These are phyloP conservation scores for Datnioides undecimradiatus DNA, from an alignment of 2,113 vertebrate genomes.

Conservation along the genomic window DNA sequence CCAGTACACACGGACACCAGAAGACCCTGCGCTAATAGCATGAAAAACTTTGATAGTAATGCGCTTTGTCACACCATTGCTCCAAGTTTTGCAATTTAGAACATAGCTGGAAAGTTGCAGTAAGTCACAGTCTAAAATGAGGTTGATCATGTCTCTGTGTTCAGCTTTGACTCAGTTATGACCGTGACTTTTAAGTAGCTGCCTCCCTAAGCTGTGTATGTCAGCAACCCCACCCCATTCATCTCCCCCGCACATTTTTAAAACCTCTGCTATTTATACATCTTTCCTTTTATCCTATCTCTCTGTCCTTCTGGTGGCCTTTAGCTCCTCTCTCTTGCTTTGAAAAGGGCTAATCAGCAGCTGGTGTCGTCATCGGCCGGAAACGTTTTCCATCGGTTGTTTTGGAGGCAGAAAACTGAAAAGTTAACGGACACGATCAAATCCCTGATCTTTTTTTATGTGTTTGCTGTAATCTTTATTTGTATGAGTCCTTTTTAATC, in stretches of 20 bases:
- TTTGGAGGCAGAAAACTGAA: not conserved
- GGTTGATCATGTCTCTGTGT: not conserved
- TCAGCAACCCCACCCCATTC: not conserved
- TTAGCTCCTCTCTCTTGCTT: not conserved
- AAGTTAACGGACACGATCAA: not conserved
- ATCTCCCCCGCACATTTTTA: not conserved
- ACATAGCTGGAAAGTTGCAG: not conserved
- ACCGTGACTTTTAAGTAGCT: not conserved
- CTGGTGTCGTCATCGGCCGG: not conserved
- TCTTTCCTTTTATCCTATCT: not conserved
- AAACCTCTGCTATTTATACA: not conserved
- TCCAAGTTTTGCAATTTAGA: not conserved
- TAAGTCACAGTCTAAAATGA: not conserved
- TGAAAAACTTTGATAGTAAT: not conserved
- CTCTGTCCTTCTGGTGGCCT: not conserved
- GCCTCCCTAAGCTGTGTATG: not conserved
- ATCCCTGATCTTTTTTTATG: not conserved
- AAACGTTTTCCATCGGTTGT: not conserved
- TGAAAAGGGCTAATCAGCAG: not conserved
- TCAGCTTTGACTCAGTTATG: not conserved
- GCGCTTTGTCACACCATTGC: not conserved
- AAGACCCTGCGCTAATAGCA: too few species aligned
- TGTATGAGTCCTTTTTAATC: constrained; percentile 62
- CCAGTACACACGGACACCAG: too few species aligned
- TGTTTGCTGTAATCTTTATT: constrained; percentile 31